These are phyloP conservation scores for Girardia tigrina DNA, from an alignment of 2,888 invertebrate species.

Conservation along the genomic window DNA sequence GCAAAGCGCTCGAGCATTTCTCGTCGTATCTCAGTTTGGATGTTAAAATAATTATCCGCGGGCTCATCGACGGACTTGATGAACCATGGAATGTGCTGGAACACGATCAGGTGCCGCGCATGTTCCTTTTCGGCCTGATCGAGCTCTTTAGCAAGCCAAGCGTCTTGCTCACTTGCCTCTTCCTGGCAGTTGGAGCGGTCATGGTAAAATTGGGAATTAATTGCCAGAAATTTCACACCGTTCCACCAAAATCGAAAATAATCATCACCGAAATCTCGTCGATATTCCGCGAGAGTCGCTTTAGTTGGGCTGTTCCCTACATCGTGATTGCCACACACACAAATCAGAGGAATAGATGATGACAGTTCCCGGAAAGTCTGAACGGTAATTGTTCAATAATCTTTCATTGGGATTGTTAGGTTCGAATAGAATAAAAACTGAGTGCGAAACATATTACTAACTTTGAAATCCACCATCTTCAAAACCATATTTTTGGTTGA, in stretches of 20 bases:
- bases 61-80: slow-evolving; percentile 38
- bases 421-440: neutral
- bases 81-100: slow-evolving; percentile 46
- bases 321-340: slow-evolving; percentile 55
- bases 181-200: slow-evolving; percentile 38
- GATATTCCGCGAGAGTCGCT: slow-evolving; percentile 41
- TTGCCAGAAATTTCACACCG: slow-evolving; percentile 52
- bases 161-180: slow-evolving; percentile 44
- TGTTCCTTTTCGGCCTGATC: slow-evolving; percentile 38
- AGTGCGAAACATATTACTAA: neutral
- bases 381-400: neutral
- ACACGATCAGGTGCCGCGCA: slow-evolving; percentile 46
- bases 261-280: slow-evolving; percentile 49
- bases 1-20: slow-evolving; percentile 49
- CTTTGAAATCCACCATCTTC: neutral
- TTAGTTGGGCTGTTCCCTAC: slow-evolving; percentile 52
- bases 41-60: slow-evolving; percentile 47
- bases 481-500: neutral
- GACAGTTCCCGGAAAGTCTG: slow-evolving; percentile 47
- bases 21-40: slow-evolving; percentile 43
- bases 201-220: slow-evolving; percentile 52
- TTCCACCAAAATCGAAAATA: slow-evolving; percentile 53
- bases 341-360: slow-evolving; percentile 51
- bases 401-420: neutral
- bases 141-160: slow-evolving; percentile 50